Base-by-base conservation (phyloP, 2,113 vertebrate genomes). In the Myotis davidii region DNA sequence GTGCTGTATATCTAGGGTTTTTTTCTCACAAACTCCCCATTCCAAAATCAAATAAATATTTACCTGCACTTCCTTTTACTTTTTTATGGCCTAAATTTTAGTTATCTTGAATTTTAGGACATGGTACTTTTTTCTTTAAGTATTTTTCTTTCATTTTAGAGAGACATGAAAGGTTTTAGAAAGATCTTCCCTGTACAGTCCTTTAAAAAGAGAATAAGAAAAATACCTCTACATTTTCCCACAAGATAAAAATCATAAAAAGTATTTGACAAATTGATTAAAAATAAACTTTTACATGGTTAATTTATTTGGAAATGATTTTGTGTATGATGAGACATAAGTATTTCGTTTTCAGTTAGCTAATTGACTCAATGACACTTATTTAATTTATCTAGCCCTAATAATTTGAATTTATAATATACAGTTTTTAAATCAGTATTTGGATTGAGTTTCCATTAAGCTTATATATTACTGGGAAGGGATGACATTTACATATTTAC, bases 231-330 rank as follows among this genome's bases (percentile, higher is more conserved):
- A 23, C 72, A 29, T 82, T 50, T 42, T 52, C 25, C 74, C 81
- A 48, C 3, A 81, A 59, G 48, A 37, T 39, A 85, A 92, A 89
- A 93, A 21, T 87, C 25, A 54, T 59, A 23, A 77, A 77, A 84
- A 88, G 12, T 13, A 65, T 73, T 78, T 56, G 61, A 90, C 21
- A 91, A 73, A 81, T 42, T 77, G 12, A 83, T 65, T 90, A 48
- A 16, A 48, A 77, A 56, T 56, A 59, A 12, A 34, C 21, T 73
- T 79, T 74, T 23, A 52, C 5, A 25, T 78, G 50, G 39, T 52
- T 52, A 82, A 59, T 73, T n/a, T 56, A 87, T 67, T 91, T 67
- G 34, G 64, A 91, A 91, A 79, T 96, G 56, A 72, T 77, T 90
- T 86, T 9, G 2, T 64, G 11, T 61, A 9, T 45, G 27, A 81